A percentile compares a stretch with the other conserved stretches of the same genome.
Conservation (phyloP, 2,797 vertebrate species). For the Rhinophrynus dorsalis region DNA sequence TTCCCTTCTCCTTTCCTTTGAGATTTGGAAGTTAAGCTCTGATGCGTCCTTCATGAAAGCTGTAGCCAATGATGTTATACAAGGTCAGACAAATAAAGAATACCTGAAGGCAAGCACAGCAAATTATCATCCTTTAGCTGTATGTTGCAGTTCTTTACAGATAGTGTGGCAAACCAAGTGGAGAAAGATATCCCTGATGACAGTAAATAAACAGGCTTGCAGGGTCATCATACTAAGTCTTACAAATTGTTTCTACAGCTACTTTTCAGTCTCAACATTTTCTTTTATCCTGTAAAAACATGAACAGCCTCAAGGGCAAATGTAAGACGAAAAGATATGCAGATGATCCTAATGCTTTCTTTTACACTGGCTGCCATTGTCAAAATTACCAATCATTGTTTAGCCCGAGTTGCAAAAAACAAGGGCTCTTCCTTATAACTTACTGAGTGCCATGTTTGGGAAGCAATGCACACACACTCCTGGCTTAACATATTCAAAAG, state of each 20-base stretch:
- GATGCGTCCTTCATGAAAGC: slow-evolving; percentile 34
- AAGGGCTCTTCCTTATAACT: too few relatives aligned
- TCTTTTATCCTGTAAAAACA: not conserved
- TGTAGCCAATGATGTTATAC: slow-evolving; percentile 32
- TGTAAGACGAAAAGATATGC: not conserved
- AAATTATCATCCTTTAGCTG: slow-evolving; percentile 34
- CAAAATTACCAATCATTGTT: too few relatives aligned
- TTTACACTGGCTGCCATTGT: too few relatives aligned
- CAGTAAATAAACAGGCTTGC: not conserved
- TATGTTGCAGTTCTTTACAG: slow-evolving; percentile 6
- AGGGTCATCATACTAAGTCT: slow-evolving; percentile 1
- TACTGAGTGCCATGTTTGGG: too few relatives aligned
- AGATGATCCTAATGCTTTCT: not conserved
- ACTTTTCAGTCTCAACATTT: not conserved
- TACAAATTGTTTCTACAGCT: not conserved
- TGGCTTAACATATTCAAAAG: too few relatives aligned
- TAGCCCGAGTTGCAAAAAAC: too few relatives aligned
- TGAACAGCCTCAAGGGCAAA: not conserved
- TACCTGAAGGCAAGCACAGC: slow-evolving; percentile 25
- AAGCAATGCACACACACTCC: too few relatives aligned
- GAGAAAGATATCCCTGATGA: slow-evolving; percentile 18
- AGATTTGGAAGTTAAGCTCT: slow-evolving; percentile 41
- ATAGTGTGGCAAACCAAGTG: not conserved
- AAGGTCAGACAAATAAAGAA: slow-evolving; percentile 42
- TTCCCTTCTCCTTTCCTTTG: slow-evolving; percentile 34